Evolutionary conservation across 2,113 vertebrate genomes (phyloP).

Genomic region (Uria aalge): DNA sequence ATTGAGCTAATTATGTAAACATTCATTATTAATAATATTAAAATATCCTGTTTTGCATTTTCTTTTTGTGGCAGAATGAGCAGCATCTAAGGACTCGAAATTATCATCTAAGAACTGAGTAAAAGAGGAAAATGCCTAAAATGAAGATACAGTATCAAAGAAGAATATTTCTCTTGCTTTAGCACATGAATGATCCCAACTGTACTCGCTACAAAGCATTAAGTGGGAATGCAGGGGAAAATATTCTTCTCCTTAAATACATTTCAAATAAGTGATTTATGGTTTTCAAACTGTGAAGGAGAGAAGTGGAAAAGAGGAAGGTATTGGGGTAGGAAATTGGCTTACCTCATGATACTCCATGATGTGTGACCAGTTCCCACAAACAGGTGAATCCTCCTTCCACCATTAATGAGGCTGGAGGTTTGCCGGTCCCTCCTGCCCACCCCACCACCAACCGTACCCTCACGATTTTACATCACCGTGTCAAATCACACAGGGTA

Average conservation of each 20-base stretch:
- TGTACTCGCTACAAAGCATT: background rate
- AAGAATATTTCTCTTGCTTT: conserved; percentile 33
- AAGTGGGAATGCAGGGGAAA: conserved; percentile 17
- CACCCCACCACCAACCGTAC: background rate
- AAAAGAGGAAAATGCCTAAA: conserved; percentile 18
- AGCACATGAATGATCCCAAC: conserved; percentile 44
- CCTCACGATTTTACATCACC: background rate
- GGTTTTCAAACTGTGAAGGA: conserved; percentile 36
- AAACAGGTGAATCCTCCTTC: background rate
- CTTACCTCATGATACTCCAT: background rate
- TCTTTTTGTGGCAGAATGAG: conserved; percentile 36
- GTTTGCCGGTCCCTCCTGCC: background rate
- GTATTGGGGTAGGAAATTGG: conserved; percentile 44
- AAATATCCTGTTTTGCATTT: conserved; percentile 53
- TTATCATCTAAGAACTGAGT: background rate
- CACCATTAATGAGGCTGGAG: background rate
- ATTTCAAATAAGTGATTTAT: conserved; percentile 41
- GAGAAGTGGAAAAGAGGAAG: conserved; percentile 35
- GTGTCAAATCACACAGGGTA: background rate
- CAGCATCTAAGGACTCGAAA: conserved; percentile 17
- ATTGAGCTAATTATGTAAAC: conserved; percentile 54
- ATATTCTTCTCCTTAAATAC: conserved; percentile 39
- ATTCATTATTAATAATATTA: conserved; percentile 40
- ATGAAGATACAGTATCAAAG: conserved; percentile 11
- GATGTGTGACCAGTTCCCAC: conserved; percentile 4